phyloP scores from a whole-genome alignment of 1,140 invertebrate species.

The Parapsyche elsis region DNA sequence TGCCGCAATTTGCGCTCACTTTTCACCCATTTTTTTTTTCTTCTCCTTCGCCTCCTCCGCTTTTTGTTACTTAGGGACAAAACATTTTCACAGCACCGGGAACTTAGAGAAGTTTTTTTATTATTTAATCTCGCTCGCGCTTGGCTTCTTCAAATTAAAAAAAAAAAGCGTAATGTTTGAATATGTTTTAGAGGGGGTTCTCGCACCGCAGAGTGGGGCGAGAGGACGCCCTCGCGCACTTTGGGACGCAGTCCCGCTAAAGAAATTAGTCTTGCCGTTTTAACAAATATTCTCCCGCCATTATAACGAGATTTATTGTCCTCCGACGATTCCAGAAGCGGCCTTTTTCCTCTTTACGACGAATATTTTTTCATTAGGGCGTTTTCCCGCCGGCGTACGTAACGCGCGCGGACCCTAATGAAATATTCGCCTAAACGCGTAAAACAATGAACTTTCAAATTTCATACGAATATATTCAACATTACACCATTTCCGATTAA shows the following conservation, averaged over 20 bases:
- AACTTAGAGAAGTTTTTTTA: constrained; percentile 50
- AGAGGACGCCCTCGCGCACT: background rate
- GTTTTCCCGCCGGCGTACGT: background rate
- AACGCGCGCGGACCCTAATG: background rate
- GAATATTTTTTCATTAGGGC: constrained; percentile 46
- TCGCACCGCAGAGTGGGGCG: constrained; percentile 1
- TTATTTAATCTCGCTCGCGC: constrained; percentile 53
- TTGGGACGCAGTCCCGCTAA: constrained; percentile 25
- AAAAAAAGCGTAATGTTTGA: constrained; percentile 54
- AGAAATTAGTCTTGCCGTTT: constrained; percentile 56
- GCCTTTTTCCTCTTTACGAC: constrained; percentile 20
- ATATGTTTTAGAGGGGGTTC: constrained; percentile 43
- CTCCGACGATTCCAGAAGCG: constrained; percentile 6
- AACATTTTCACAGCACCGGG: constrained; percentile 40
- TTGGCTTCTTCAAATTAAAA: constrained; percentile 55
- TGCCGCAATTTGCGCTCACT: constrained; percentile 9
- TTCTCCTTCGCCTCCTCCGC: background rate
- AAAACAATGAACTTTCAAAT: background rate
- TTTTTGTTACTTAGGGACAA: constrained; percentile 50
- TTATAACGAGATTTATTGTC: constrained; percentile 55
- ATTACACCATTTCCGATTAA: too few relatives aligned
- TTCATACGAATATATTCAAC: too few relatives aligned
- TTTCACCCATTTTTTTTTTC: background rate
- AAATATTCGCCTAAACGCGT: background rate
- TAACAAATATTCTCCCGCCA: constrained; percentile 52